Percentiles rank a stretch among this genome's conserved stretches.
Evolutionary conservation across 2,113 vertebrate genomes (phyloP).

Genomic region (Boulengeromyrus knoepffleri): DNA sequence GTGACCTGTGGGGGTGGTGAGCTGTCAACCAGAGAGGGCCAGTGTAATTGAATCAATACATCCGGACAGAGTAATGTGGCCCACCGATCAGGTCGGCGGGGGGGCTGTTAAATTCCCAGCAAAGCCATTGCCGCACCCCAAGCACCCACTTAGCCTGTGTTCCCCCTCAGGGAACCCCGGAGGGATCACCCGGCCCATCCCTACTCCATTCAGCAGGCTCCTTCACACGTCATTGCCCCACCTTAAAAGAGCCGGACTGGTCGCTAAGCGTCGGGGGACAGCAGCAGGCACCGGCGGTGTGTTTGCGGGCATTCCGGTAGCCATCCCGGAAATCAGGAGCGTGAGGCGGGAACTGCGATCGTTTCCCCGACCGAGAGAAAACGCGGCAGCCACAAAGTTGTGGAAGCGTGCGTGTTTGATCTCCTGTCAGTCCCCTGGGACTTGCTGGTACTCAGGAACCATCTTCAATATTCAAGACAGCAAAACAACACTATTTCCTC

Average conservation of each 20-base stretch:
- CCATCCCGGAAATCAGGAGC: neutral
- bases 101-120: neutral
- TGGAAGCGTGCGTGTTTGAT: constrained; percentile 29
- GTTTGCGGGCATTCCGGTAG: neutral
- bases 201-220: neutral
- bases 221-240: neutral
- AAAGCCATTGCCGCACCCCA: neutral
- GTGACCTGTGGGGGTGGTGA: constrained; percentile 40
- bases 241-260: neutral
- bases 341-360: neutral
- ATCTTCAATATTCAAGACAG: constrained; percentile 21
- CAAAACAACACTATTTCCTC: neutral
- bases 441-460: constrained; percentile 27
- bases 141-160: neutral
- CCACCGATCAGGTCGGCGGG: constrained; percentile 24
- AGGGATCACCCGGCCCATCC: neutral
- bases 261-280: neutral
- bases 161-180: neutral
- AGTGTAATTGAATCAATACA: constrained; percentile 31
- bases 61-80: constrained; percentile 35
- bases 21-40: constrained; percentile 16
- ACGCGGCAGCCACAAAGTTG: neutral
- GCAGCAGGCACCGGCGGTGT: neutral
- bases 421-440: constrained; percentile 29
- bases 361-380: neutral